phyloP scores from a whole-genome alignment of 2,113 vertebrate species.

The Coptodon rendalli region DNA sequence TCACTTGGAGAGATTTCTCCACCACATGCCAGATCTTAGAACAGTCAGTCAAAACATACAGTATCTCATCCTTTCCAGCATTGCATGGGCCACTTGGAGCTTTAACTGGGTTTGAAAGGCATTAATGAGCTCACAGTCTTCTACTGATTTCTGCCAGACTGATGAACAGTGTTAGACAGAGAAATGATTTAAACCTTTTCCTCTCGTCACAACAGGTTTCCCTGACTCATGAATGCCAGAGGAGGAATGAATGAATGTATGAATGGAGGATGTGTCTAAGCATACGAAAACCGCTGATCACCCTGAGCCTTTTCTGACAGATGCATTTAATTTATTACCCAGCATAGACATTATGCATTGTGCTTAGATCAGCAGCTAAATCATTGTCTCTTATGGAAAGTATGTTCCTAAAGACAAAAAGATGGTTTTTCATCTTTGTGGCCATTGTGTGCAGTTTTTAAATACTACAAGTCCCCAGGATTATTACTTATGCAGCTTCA shows the following conservation, averaged over 20 bases:
- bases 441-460: background rate
- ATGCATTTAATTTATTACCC: background rate
- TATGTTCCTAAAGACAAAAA: background rate
- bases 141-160: slow-evolving; percentile 5
- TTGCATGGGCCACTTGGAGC: background rate
- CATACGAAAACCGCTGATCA: background rate
- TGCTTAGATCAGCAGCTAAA: background rate
- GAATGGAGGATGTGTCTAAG: slow-evolving; percentile 18
- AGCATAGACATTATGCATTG: background rate
- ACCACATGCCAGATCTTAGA: background rate
- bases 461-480: background rate
- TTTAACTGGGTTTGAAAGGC: background rate
- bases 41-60: background rate
- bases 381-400: background rate
- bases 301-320: background rate
- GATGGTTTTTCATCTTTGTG: background rate
- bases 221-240: slow-evolving; percentile 27
- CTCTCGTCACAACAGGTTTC: slow-evolving; percentile 26
- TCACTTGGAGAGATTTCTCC: background rate
- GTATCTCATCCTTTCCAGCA: background rate
- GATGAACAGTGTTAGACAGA: slow-evolving; percentile 9
- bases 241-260: slow-evolving; percentile 18
- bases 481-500: background rate
- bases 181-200: slow-evolving; percentile 26
- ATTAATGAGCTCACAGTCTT: background rate